These are phyloP conservation scores for Cerastoderma edule DNA, from an alignment of 2,888 invertebrate genomes.

Conservation along the genomic window DNA sequence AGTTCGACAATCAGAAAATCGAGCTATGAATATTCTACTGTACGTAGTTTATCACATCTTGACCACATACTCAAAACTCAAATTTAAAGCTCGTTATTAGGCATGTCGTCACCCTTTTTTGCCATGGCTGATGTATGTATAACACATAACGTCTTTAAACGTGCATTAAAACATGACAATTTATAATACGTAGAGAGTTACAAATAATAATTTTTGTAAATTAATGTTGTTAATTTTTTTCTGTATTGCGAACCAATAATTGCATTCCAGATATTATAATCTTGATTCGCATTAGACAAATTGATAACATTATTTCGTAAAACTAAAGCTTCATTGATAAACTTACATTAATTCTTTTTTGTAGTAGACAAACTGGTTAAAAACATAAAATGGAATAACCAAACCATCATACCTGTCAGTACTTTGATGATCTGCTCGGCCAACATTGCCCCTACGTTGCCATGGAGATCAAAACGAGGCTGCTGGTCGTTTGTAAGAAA, in stretches of 20 bases:
- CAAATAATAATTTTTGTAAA: no score
- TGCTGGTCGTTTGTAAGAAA: conserved; percentile 18
- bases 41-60: no score
- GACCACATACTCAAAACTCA: no score
- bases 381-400: not conserved
- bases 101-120: not conserved
- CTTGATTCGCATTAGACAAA: not conserved
- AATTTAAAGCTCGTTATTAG: no score
- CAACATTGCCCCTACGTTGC: conserved; percentile 28
- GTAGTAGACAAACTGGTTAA: not conserved
- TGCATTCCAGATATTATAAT: not conserved
- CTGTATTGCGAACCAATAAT: not conserved
- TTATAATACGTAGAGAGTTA: no score
- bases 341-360: not conserved
- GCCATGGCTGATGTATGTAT: not conserved
- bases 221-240: not conserved
- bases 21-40: no score
- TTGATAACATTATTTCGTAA: not conserved
- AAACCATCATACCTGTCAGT: conserved; percentile 29
- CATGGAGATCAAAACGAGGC: conserved; percentile 33
- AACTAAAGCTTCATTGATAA: not conserved
- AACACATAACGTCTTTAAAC: not conserved
- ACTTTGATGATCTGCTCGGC: conserved; percentile 31
- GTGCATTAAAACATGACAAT: no score
- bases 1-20: no score